Base-by-base conservation (phyloP, 2,113 vertebrate genomes). In the Heliornis fulica region DNA sequence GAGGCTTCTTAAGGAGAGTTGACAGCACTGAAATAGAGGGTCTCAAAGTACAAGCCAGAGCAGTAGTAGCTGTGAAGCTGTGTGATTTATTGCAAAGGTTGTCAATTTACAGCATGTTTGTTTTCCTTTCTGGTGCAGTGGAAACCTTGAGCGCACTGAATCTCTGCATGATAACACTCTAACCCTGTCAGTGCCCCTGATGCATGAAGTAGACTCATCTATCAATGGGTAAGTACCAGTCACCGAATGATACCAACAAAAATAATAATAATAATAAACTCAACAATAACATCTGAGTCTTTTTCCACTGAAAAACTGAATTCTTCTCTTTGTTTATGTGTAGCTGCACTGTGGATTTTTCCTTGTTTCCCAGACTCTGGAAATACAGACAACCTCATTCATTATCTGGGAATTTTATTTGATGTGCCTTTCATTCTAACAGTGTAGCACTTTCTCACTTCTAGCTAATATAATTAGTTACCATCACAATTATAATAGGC, bases 201-300 rank as follows among this genome's bases (percentile, higher is more conserved):
- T 99, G 96, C 99, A 99, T 21, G 99, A 99, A 96, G 99, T 99
- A 43, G 99, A 99, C 97, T 98, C 99, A 1, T 98, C 99, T 53
- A 97, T 99, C 87, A 99, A 94, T 5, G 99, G 99, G 99, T 99
- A 98, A 98, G 98, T 96, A 89, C 64, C 64, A 78, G 36, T 82
- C 69, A 70, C 23, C 50, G 87, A 84, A 93, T 64, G 45, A 95
- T 90, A 89, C 70, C 28, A 94, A 23, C 16, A 65, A 7, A 25
- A 60, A 54, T 2, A 80, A 45, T 4, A 76, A 31, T 28, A 76
- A 32, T 28, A 76, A 32, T 28, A 60, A 91, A 78, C 32, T 69
- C 70, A 71, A 71, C 15, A 83, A 60, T 92, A 89, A 83, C 51
- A 81, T 82, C 59, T 74, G 45, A 70, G 51, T 74, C 26, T 65